Evolutionary conservation across 2,113 vertebrate species (phyloP).

Genomic region (Oophaga pumilio): DNA sequence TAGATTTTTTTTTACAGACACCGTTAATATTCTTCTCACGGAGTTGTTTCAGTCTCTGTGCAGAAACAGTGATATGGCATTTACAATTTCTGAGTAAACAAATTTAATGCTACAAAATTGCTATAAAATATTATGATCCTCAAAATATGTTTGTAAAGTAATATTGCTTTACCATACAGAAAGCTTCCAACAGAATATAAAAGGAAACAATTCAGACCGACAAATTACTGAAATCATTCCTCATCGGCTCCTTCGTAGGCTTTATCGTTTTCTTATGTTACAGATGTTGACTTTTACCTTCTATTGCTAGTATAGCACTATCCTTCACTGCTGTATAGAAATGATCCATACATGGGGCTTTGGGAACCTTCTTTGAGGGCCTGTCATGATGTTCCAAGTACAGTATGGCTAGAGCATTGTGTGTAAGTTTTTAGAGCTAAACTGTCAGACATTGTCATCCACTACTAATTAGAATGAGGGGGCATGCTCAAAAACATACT

Average conservation of each 20-base stretch:
- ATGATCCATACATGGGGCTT: no score
- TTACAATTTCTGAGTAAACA: background rate
- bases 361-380: no score
- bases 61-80: background rate
- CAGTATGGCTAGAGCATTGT: no score
- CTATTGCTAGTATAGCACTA: no score
- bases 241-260: background rate
- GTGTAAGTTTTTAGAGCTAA: no score
- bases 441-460: no score
- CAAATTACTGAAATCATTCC: background rate
- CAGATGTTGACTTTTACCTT: no score
- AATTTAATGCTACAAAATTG: background rate
- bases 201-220: background rate
- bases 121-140: conserved; percentile 4
- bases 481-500: no score
- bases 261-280: no score
- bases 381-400: no score
- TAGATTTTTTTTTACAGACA: background rate
- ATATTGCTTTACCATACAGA: background rate
- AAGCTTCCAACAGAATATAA: background rate
- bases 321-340: no score
- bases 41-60: background rate
- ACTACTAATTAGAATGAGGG: no score
- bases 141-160: background rate
- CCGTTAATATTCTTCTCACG: background rate